phyloP scores from a whole-genome alignment of 2,888 invertebrate species.

The Caradrina kadenii region DNA sequence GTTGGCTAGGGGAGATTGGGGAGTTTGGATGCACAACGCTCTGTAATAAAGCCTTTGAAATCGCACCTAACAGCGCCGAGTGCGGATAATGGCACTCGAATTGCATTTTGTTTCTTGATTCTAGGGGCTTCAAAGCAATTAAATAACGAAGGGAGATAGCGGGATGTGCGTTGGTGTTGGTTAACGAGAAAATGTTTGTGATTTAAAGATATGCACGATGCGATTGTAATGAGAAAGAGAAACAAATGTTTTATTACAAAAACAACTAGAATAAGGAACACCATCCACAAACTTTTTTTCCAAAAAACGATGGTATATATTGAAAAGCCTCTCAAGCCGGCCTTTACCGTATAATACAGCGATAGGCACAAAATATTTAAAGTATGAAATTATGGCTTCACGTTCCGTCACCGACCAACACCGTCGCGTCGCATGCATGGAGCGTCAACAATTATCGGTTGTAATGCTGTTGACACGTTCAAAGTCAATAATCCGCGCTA shows the following conservation, averaged over 20 bases:
- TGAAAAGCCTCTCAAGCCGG: not conserved
- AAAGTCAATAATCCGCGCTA: too few relatives aligned
- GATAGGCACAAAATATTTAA: too few relatives aligned
- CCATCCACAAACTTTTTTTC: not conserved
- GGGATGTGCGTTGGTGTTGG: constrained; percentile 7
- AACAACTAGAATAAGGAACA: not conserved
- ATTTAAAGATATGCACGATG: constrained; percentile 9
- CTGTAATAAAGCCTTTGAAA: constrained; percentile 56
- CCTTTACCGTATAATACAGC: too few relatives aligned
- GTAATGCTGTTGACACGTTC: too few relatives aligned
- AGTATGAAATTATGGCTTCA: too few relatives aligned
- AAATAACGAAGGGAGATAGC: constrained; percentile 38
- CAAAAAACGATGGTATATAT: not conserved
- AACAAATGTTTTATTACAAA: too few relatives aligned
- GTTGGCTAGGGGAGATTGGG: constrained; percentile 60
- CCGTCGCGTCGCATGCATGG: too few relatives aligned
- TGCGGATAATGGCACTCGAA: constrained; percentile 57
- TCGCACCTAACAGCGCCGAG: constrained; percentile 54
- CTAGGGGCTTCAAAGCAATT: constrained; percentile 53
- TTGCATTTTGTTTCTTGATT: constrained; percentile 61
- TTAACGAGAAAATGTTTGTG: constrained; percentile 9
- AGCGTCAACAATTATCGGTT: too few relatives aligned
- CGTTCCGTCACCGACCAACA: too few relatives aligned
- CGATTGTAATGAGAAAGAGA: not conserved
- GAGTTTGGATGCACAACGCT: constrained; percentile 60